A percentile compares a stretch with the other conserved stretches of the same genome.
phyloP scores from a whole-genome alignment of 2,888 invertebrate genomes.

The Agrotis exclamationis region DNA sequence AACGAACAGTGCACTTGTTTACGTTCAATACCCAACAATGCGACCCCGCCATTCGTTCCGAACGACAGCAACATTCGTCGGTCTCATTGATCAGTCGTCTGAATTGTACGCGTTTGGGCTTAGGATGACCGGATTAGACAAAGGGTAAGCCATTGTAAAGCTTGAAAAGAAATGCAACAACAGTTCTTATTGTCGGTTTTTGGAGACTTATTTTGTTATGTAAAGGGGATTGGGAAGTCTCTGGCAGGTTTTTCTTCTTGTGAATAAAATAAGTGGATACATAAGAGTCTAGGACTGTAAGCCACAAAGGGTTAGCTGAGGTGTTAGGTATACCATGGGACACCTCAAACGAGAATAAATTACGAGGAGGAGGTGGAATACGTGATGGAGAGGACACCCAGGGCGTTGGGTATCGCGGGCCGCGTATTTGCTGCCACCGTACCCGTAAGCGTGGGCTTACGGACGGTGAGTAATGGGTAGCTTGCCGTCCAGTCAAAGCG shows the following conservation, averaged over 20 bases:
- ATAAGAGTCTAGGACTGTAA: not conserved
- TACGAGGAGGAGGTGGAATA: too few species aligned
- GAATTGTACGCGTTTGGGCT: constrained; percentile 41
- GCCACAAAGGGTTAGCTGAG: too few species aligned
- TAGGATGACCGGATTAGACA: constrained; percentile 28
- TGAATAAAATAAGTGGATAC: not conserved
- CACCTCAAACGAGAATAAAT: too few species aligned
- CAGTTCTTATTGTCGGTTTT: constrained; percentile 18
- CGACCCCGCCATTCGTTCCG: constrained; percentile 62
- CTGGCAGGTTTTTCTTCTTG: not conserved
- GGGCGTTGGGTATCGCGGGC: too few species aligned
- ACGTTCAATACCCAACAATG: constrained; percentile 56
- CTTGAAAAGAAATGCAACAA: constrained; percentile 37
- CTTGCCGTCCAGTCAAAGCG: too few species aligned
- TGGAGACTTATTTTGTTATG: constrained; percentile 28
- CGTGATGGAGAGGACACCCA: too few species aligned
- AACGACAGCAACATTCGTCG: constrained; percentile 54
- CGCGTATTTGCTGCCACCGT: too few species aligned
- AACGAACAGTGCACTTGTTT: constrained; percentile 73
- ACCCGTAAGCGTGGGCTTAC: too few species aligned
- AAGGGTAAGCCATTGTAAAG: constrained; percentile 34
- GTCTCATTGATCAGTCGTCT: constrained; percentile 52
- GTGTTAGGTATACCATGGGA: too few species aligned
- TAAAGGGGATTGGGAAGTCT: not conserved
- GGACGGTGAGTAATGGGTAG: too few species aligned